A percentile compares a stretch with the other conserved stretches of the same genome.
phyloP scores from a whole-genome alignment of 1,140 invertebrate species.

The Ptiloglossa arizonensis region DNA sequence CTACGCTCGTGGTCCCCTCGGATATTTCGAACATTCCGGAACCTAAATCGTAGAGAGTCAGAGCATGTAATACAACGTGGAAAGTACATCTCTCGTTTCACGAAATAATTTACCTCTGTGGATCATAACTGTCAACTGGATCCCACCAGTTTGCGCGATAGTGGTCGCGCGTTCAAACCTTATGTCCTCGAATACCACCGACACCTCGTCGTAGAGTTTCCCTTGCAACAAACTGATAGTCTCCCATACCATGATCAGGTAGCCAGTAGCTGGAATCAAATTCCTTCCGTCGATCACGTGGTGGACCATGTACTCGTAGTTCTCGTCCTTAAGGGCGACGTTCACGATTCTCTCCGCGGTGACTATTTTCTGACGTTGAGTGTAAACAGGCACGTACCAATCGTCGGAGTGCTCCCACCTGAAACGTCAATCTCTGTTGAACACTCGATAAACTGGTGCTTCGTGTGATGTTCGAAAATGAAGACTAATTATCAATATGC shows the following conservation, averaged over 20 bases:
- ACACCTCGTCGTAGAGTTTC: slow-evolving; percentile 87
- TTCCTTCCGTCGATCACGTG: slow-evolving; percentile 95
- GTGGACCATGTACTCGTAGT: slow-evolving; percentile 89
- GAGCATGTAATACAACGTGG: no score
- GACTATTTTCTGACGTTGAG: slow-evolving; percentile 84
- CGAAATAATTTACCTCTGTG: slow-evolving; percentile 84
- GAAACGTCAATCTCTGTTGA: slow-evolving; percentile 82
- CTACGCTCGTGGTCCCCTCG: slow-evolving; percentile 89
- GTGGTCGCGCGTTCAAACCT: slow-evolving; percentile 92
- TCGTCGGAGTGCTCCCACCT: slow-evolving; percentile 95
- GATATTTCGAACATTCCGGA: slow-evolving; percentile 83
- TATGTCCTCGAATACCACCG: slow-evolving; percentile 94
- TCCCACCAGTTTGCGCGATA: slow-evolving; percentile 86
- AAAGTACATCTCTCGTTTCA: no score
- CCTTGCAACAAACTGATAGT: slow-evolving; percentile 90
- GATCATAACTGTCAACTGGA: slow-evolving; percentile 91
- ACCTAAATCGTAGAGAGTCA: slow-evolving; percentile 52
- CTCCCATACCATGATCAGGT: slow-evolving; percentile 92
- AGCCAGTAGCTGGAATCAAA: slow-evolving; percentile 95
- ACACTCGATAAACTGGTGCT: no score
- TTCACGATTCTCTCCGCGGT: slow-evolving; percentile 85
- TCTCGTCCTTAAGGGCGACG: slow-evolving; percentile 85
- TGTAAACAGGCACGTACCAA: slow-evolving; percentile 86
- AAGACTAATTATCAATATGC: no score
- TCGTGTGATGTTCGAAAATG: no score